These are phyloP conservation scores for Eidolon helvum DNA, from an alignment of 2,113 vertebrate genomes.

Conservation along the genomic window DNA sequence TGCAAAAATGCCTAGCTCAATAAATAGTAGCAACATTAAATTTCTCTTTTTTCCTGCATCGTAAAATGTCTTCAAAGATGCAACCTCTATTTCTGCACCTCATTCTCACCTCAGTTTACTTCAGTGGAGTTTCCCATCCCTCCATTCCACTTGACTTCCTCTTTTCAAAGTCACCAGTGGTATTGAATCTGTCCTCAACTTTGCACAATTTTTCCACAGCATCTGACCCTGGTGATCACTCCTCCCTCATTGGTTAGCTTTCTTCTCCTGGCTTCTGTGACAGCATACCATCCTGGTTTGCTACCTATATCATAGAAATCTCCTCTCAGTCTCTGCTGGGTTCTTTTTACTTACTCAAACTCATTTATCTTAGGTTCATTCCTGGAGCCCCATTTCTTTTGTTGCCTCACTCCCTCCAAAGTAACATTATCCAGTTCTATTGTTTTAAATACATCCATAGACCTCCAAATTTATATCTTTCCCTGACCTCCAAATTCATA, in stretches of 20 bases:
- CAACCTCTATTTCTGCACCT: neutral
- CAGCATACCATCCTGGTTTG: neutral
- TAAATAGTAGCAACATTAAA: neutral
- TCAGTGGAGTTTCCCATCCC: neutral
- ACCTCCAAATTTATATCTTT: neutral
- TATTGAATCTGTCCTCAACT: neutral
- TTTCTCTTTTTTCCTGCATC: neutral
- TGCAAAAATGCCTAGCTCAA: neutral
- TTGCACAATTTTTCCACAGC: neutral
- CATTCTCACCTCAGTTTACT: neutral
- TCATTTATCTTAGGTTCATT: neutral
- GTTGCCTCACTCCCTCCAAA: neutral
- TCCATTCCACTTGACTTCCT: neutral
- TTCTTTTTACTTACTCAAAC: neutral
- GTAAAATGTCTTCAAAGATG: neutral
- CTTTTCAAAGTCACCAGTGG: neutral
- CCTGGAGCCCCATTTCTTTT: neutral
- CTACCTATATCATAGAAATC: neutral
- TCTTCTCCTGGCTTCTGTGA: neutral
- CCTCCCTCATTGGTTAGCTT: neutral
- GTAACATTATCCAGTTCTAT: neutral
- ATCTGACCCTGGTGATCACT: neutral
- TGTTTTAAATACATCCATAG: neutral
- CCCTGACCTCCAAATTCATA: neutral
- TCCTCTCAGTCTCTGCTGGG: neutral